Evolutionary conservation across 2,888 invertebrate species (phyloP), one percentile per base, ranked within the genome.

Genomic region (Orthosia gothica): DNA sequence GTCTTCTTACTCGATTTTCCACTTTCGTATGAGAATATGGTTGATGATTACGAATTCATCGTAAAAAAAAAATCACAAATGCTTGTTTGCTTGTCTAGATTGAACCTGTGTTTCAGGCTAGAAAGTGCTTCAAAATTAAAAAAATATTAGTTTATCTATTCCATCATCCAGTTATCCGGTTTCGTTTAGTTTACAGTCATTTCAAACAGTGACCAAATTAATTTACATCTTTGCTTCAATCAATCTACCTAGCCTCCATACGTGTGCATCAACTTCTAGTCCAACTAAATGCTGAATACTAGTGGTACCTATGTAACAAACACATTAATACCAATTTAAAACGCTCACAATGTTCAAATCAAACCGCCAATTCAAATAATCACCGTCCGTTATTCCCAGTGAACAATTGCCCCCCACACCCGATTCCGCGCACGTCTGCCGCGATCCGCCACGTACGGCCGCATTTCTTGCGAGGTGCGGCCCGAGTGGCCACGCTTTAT

Each of bases 401-500:
- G 74, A 61, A 84, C 71, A 68, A 76, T 63, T 40, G 80, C 23
- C 47, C 59, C 73, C 59, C 32, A 40, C 32, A 13, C 64, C 52
- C 50, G 75, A 88, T 84, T 82, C 88, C 66, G 63, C 82, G 78
- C 84, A 87, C 88, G 88, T 87, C 63, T 72, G 74, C 82, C 70
- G 76, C 85, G 85, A 23, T 57, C 82, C 71, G 55, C 81, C 81
- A 87, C 83, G 87, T 86, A 76, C 82, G 80, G 65, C 79, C 81
- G 77, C 85, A 84, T 86, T 83, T 84, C 89, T 87, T 88, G 82
- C 70, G 82, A 86, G 83, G 83, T 69, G 86, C 84, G 83, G 83
- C 83, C 84, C 81, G 63, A 86, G 76, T 85, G 86, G 80, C 84
- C 82, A 72, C 82, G 83, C 83, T 87, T 94, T 93, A 94, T 92